Evolutionary conservation across 2,888 invertebrate genomes (phyloP).

Genomic region (Himalopsyche tibetana): DNA sequence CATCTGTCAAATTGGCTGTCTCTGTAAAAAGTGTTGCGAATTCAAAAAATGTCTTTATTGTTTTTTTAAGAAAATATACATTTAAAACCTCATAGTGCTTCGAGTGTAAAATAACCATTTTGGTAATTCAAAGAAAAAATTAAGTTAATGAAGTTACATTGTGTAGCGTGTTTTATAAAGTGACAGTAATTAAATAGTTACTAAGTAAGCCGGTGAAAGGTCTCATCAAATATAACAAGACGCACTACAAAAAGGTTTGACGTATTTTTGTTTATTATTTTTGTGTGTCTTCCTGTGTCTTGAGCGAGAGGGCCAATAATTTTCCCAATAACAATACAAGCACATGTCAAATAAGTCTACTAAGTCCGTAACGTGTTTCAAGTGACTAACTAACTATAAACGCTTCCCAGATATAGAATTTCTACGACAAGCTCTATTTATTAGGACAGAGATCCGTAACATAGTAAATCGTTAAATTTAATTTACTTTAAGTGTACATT

Average conservation of each 20-base stretch:
- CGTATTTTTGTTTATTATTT: slow-evolving; percentile 27
- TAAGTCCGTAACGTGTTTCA: slow-evolving; percentile 32
- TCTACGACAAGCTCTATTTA: slow-evolving; percentile 31
- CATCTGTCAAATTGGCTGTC: too few relatives aligned
- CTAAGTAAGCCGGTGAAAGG: slow-evolving; percentile 3
- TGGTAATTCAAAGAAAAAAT: too few relatives aligned
- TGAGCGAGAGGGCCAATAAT: slow-evolving; percentile 38
- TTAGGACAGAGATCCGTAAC: not conserved
- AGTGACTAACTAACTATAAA: slow-evolving; percentile 41
- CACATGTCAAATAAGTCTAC: slow-evolving; percentile 34
- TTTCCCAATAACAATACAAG: slow-evolving; percentile 38
- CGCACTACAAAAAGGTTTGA: slow-evolving; percentile 15
- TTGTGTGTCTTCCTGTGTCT: slow-evolving; percentile 27
- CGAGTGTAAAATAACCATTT: too few relatives aligned
- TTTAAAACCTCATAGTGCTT: too few relatives aligned
- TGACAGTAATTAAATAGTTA: slow-evolving; percentile 36
- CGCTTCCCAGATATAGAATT: slow-evolving; percentile 9
- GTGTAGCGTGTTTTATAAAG: not conserved
- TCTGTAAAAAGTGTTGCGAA: too few relatives aligned
- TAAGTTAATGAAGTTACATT: too few relatives aligned
- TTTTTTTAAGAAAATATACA: too few relatives aligned
- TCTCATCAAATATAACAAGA: not conserved
- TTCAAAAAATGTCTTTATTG: too few relatives aligned
- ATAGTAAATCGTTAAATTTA: too few relatives aligned
- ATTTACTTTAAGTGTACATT: too few relatives aligned